Conservation (phyloP, 2,113 vertebrate genomes). For the Periophthalmus modestus region DNA sequence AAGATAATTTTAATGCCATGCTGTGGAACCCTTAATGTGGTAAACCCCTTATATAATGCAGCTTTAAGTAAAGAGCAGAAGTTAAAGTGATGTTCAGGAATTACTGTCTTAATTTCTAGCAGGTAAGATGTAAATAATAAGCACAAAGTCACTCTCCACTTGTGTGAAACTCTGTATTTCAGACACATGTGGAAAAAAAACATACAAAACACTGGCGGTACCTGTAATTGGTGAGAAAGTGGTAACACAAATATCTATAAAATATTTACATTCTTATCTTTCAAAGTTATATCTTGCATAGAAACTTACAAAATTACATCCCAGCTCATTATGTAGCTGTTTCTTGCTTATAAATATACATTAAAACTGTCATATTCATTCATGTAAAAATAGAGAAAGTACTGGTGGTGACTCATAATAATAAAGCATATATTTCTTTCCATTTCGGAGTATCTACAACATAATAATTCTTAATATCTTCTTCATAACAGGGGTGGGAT, state of each 20-base stretch:
- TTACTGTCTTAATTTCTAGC: too few relatives aligned
- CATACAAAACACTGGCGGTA: conserved; percentile 59
- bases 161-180: conserved; percentile 56
- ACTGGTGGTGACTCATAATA: not conserved
- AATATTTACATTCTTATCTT: conserved; percentile 62
- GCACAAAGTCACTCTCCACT: not conserved
- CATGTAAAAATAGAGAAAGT: conserved; percentile 6
- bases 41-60: too few relatives aligned
- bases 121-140: not conserved
- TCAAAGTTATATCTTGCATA: conserved; percentile 42
- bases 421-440: conserved; percentile 11
- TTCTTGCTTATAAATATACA: not conserved
- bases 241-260: conserved; percentile 36
- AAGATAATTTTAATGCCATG: not conserved
- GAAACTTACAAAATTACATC: conserved; percentile 37
- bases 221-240: conserved; percentile 50
- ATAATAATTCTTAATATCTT: conserved; percentile 19
- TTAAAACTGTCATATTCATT: not conserved
- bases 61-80: too few relatives aligned
- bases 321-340: conserved; percentile 20
- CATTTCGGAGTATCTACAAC: conserved; percentile 53
- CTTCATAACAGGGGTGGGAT: conserved; percentile 20
- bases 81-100: too few relatives aligned
- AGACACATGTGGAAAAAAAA: conserved; percentile 53
- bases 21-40: not conserved